Base-by-base conservation (phyloP, 2,797 vertebrate species). In the Antrozous pallidus region DNA sequence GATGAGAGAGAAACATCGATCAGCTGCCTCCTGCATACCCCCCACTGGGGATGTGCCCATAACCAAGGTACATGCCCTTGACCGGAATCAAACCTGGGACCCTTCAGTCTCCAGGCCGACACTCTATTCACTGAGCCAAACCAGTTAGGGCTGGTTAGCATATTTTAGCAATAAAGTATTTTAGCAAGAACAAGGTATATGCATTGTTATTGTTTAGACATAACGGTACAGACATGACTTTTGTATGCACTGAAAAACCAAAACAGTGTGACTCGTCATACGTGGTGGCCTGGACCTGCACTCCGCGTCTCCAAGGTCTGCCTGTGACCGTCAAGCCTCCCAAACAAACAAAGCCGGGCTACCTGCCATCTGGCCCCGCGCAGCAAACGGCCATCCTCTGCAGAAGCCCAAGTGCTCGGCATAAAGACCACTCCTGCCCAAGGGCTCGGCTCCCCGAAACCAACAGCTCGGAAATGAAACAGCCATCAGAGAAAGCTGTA, bases 351-450 rank as follows among this genome's bases (percentile, higher is more conserved):
- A 71, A 74, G 70, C 65, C 71, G 77, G 86, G 78, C 93, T 51
- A 42, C 78, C 91, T 93, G 91, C 94, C 91, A 91, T 47, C 90
- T 93, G 91, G 69, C 18, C 94, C 88, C 87, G n/a, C n/a, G n/a
- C n/a, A n/a, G n/a, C n/a, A n/a, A n/a, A n/a, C n/a, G n/a, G n/a
- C n/a, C n/a, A 75, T 38, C 73, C 69, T 92, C 71, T 58, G 42
- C 49, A 80, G 93, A 95, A 91, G 81, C 58, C 51, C 40, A 17
- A 8, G n/a, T 33, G 26, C 63, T 93, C 90, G 73, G 54, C 89
- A 74, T 17, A 70, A 95, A 96, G 70, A 79, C 81, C 69, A 77
- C 77, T 22, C 24, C 31, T 87, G 70, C 90, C 94, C 18, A 1
- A 11, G 91, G 94, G 67, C 81, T 40, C 77, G 73, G 16, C 20